Base-by-base conservation (phyloP, 1,140 invertebrate species). In the Coelopa frigida region DNA sequence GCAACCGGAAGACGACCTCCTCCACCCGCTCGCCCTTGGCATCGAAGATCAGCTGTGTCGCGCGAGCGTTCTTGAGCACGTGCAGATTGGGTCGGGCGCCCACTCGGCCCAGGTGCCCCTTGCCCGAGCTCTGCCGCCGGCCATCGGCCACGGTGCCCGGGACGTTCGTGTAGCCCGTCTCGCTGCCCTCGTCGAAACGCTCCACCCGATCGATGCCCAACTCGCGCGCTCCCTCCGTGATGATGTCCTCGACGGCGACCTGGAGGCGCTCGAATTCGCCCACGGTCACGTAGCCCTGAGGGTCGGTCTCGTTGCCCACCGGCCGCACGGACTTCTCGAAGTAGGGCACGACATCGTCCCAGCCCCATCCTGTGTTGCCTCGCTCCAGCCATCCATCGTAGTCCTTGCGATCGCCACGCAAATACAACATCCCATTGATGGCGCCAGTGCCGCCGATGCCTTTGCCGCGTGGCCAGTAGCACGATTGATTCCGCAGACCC, bases 1-100 rank as follows among this genome's bases (percentile, higher is more conserved):
- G 74, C 3, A 84, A 72, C 8, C 56, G 70, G 59, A 85, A 86
- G 57, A 85, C 79, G 0, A 88, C 81, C 0, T 84, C 84, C 50
- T 79, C 80, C 0, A 84, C 82, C 49, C 76, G 67, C 55, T 75
- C 82, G 0, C 73, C 80, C 5, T 78, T 79, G 5, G 52, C 65
- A 51, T 87, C 78, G 36, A 88, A 83, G 1, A 86, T 65, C 0
- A 88, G 66, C 66, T 77, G 81, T 2, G 83, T 87, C 0, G 80
- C 84, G 49, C 85, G 82, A 4, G 78, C 77, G 72, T 79, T 83
- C 4, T 87, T 58, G 0, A 84, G 77, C 3, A 86, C 64, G 53
- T 87, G 80, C 20, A 89, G 74, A 56, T 88, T 87, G 21, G 72
- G 69, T 12, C 85, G 70, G 4, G 82, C 55, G 31, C 81, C n/a